Evolutionary conservation across 1,140 invertebrate genomes (phyloP).

Genomic region (Nilaparvata lugens): DNA sequence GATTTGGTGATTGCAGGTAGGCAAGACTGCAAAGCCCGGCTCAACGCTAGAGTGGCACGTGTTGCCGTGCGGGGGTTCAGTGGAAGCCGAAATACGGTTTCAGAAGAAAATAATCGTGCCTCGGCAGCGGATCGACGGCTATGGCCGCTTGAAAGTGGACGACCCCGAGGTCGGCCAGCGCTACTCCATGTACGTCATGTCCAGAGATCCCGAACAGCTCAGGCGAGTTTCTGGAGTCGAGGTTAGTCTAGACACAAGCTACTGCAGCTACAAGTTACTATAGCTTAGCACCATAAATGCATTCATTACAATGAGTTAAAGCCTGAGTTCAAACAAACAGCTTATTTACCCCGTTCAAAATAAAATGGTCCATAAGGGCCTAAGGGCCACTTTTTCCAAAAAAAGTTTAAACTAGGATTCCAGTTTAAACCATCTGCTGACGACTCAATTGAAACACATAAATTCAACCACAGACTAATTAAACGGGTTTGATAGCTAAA

Average conservation of each 20-base stretch:
- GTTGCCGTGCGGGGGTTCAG: slow-evolving; percentile 38
- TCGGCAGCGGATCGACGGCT: slow-evolving; percentile 30
- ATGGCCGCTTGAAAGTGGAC: slow-evolving; percentile 29
- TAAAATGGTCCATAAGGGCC: too few relatives aligned
- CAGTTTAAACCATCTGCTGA: too few relatives aligned
- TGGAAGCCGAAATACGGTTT: slow-evolving; percentile 29
- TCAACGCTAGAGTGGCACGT: slow-evolving; percentile 33
- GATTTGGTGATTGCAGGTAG: slow-evolving; percentile 16
- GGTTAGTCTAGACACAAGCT: slow-evolving; percentile 24
- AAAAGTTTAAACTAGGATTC: too few relatives aligned
- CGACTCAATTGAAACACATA: too few relatives aligned
- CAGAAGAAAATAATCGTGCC: slow-evolving; percentile 21
- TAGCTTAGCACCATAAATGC: too few relatives aligned
- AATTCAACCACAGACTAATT: too few relatives aligned
- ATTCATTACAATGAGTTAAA: too few relatives aligned
- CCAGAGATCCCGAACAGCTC: slow-evolving; percentile 31
- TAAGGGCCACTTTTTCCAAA: too few relatives aligned
- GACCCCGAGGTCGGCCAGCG: slow-evolving; percentile 28
- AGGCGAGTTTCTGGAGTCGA: slow-evolving; percentile 32
- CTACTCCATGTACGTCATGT: slow-evolving; percentile 31
- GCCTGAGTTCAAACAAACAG: too few relatives aligned
- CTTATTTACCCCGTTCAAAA: too few relatives aligned
- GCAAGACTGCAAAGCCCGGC: not conserved
- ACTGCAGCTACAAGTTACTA: too few relatives aligned
- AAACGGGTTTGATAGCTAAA: too few relatives aligned